Percentiles rank a stretch among this genome's conserved stretches.
These are phyloP conservation scores for Trachelus iudaicus DNA, from an alignment of 2,888 invertebrate genomes.

Conservation along the genomic window DNA sequence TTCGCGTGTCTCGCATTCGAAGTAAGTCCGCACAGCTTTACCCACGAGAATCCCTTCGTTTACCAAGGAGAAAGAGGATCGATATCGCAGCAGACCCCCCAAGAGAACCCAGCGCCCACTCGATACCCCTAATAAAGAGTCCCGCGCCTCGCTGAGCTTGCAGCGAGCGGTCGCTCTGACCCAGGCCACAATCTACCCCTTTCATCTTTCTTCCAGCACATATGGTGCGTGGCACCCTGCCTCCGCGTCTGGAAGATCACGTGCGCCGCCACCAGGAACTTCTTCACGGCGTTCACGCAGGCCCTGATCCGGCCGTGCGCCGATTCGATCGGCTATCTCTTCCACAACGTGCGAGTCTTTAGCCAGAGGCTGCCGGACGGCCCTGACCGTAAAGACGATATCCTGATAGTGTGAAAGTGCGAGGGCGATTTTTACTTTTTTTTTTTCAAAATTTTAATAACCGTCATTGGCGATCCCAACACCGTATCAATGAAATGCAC, in stretches of 20 bases:
- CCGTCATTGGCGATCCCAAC: too few species aligned
- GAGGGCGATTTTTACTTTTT: too few species aligned
- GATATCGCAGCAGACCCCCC: background rate
- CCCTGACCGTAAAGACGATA: constrained; percentile 63
- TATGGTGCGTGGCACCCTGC: constrained; percentile 79
- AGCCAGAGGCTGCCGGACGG: constrained; percentile 69
- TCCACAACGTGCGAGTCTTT: constrained; percentile 72
- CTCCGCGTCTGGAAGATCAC: constrained; percentile 76
- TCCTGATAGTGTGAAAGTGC: constrained; percentile 34
- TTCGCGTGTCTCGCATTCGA: constrained; percentile 80
- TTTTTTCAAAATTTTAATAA: too few species aligned
- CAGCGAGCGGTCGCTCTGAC: too few species aligned
- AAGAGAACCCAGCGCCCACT: background rate
- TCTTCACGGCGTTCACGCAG: constrained; percentile 70
- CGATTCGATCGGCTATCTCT: constrained; percentile 73
- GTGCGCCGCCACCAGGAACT: constrained; percentile 72
- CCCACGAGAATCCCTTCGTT: too few species aligned
- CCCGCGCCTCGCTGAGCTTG: too few species aligned
- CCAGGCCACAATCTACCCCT: too few species aligned
- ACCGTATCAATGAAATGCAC: too few species aligned
- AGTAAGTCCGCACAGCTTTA: constrained; percentile 62
- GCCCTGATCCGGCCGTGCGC: constrained; percentile 74
- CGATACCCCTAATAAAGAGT: background rate
- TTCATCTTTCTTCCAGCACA: constrained; percentile 70
- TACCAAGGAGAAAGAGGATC: too few species aligned